Percentiles rank a stretch among this genome's conserved stretches.
phyloP scores from a whole-genome alignment of 2,113 vertebrate genomes.

The Ifrita kowaldi region DNA sequence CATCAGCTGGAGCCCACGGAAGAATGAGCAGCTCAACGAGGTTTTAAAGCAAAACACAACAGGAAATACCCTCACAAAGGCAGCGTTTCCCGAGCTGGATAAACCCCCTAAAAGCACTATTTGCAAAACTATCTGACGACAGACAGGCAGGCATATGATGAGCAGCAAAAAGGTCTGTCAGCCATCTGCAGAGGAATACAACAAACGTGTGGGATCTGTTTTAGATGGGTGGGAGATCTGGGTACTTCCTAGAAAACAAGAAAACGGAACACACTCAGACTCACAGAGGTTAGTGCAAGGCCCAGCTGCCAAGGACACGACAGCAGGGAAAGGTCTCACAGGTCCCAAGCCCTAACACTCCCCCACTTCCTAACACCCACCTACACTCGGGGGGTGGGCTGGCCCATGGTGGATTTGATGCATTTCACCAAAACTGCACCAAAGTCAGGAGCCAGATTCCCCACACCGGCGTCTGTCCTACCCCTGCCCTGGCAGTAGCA shows the following conservation, averaged over 20 bases:
- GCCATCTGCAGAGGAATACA: neutral
- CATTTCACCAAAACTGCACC: neutral
- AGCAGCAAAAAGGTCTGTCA: neutral
- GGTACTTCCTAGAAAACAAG: neutral
- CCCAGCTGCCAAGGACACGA: neutral
- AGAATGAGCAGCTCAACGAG: neutral
- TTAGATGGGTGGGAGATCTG: neutral
- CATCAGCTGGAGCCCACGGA: neutral
- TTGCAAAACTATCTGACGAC: neutral
- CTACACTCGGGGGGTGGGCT: rapidly evolving
- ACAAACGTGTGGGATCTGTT: neutral
- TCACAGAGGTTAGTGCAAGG: neutral
- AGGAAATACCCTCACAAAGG: neutral
- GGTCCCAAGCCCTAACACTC: neutral
- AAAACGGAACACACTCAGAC: neutral
- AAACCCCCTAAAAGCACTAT: neutral
- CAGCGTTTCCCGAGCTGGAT: neutral
- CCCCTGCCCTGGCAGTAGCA: neutral
- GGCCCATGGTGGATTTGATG: neutral
- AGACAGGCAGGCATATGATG: neutral
- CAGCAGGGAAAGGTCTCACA: neutral
- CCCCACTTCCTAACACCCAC: neutral
- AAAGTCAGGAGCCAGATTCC: neutral
- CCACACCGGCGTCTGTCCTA: neutral
- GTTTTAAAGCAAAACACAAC: neutral